Base-by-base conservation (phyloP, 92 coral and sea anemone genomes). In the Hydrozoanthus gracilis region DNA sequence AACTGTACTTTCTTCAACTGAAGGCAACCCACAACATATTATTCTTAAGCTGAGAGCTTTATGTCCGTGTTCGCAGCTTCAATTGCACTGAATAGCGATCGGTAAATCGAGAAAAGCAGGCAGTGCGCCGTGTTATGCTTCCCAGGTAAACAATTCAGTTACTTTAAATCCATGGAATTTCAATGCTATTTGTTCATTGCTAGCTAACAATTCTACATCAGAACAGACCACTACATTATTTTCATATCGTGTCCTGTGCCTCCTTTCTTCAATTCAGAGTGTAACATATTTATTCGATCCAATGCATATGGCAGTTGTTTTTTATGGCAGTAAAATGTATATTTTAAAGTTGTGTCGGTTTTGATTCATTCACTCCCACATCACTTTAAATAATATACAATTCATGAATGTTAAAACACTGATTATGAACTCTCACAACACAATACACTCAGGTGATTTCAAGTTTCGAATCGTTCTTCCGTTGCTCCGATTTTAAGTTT, bases 41-140 rank as follows among this genome's bases (percentile, higher is more conserved):
- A n/a, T 20, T 66, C 71, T 66, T n/a, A n/a, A 20, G 35, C 71
- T n/a, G 71, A 66, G 35, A 66, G 27, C n/a, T 66, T 67, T 67
- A 16, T 67, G 72, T 67, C 18, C 35, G 35, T 27, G 44, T 67
- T 11, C 27, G 8, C 72, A 67, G 72, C 8, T 67, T 55, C 16
- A 60, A 60, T 60, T 60, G 58, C 58, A 52, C 58, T 52, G 58
- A 52, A 60, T 60, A 60, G 66, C 72, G 72, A 67, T 67, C 72
- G 45, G 44, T 3, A 9, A 5, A 16, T 67, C 39, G 39, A 67
- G 72, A 67, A 72, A 72, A 2, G 77, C 77, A 72, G 77, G 54
- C 77, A 72, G 77, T 72, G 77, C 77, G 73, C 77, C 77, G 77
- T 72, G 20, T 18, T 72, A 72, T 72, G 77, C 20, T 45, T 72